Conservation (phyloP, 2,797 vertebrate genomes). For the Trachops cirrhosus region DNA sequence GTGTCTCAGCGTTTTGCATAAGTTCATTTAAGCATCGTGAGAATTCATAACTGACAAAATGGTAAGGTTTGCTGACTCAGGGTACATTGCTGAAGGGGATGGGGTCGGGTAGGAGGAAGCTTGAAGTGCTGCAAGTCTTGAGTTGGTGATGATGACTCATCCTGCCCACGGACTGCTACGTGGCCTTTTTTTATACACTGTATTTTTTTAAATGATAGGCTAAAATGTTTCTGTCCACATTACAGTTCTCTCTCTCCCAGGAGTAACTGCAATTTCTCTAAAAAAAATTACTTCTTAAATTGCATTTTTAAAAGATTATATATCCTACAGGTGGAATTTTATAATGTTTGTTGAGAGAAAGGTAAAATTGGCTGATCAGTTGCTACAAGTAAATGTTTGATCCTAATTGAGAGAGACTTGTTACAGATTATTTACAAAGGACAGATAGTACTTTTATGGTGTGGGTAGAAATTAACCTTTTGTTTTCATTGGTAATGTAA, state of each 20-base stretch:
- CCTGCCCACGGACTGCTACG: slow-evolving; percentile 83
- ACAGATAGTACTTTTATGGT: not conserved
- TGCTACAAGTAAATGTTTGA: slow-evolving; percentile 48
- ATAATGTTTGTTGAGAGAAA: slow-evolving; percentile 41
- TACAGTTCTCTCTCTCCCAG: slow-evolving; percentile 38
- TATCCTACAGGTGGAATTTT: slow-evolving; percentile 51
- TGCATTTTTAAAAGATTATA: slow-evolving; percentile 25
- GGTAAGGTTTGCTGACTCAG: slow-evolving; percentile 73
- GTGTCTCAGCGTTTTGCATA: slow-evolving; percentile 23
- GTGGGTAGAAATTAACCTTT: slow-evolving; percentile 29
- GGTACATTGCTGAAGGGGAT: slow-evolving; percentile 67
- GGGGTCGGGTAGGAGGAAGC: slow-evolving; percentile 80
- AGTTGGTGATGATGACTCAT: slow-evolving; percentile 86
- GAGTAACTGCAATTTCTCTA: slow-evolving; percentile 9
- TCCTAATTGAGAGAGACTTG: slow-evolving; percentile 20
- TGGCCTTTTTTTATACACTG: slow-evolving; percentile 79
- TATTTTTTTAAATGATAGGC: slow-evolving; percentile 66
- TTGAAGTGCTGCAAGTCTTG: slow-evolving; percentile 75
- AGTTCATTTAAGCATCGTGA: slow-evolving; percentile 62
- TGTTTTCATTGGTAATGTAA: slow-evolving; percentile 22
- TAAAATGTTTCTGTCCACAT: slow-evolving; percentile 49
- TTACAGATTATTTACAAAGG: slow-evolving; percentile 46
- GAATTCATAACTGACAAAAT: slow-evolving; percentile 74
- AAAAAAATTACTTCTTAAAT: slow-evolving; percentile 47
- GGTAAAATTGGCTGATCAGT: slow-evolving; percentile 31